Evolutionary conservation across 2,888 invertebrate species (phyloP).

Genomic region (Cerastoderma edule): DNA sequence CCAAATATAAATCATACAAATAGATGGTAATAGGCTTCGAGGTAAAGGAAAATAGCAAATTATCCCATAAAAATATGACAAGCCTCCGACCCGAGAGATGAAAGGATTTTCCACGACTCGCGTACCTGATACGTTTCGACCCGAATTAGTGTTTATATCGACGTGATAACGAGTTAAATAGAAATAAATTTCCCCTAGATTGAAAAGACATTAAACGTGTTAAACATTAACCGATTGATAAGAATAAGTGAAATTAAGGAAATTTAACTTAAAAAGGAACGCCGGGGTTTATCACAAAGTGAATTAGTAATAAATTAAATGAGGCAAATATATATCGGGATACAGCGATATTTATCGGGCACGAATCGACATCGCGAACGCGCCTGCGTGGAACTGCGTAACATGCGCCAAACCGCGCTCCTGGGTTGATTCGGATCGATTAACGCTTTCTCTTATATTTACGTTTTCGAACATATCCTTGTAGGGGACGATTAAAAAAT

Average conservation of each 20-base stretch:
- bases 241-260: slow-evolving; percentile 60
- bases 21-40: no score
- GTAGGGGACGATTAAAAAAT: no score
- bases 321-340: slow-evolving; percentile 49
- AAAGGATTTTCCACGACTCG: not conserved
- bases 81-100: not conserved
- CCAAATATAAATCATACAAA: no score
- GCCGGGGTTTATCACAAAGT: slow-evolving; percentile 46
- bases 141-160: slow-evolving; percentile 5
- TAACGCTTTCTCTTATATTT: no score
- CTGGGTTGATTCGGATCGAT: not conserved
- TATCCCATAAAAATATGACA: slow-evolving; percentile 23
- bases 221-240: slow-evolving; percentile 38
- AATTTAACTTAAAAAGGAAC: slow-evolving; percentile 44
- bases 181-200: slow-evolving; percentile 20
- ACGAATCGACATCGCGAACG: slow-evolving; percentile 29
- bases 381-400: slow-evolving; percentile 51
- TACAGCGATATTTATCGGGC: slow-evolving; percentile 37
- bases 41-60: no score
- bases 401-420: slow-evolving; percentile 22
- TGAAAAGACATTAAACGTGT: slow-evolving; percentile 33
- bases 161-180: slow-evolving; percentile 22
- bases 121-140: slow-evolving; percentile 7
- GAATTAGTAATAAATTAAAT: slow-evolving; percentile 50
- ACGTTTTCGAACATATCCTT: no score